Percentiles rank a stretch among this genome's conserved stretches.
Conservation (phyloP, 2,113 vertebrate genomes). For the Ranitomeya imitator region DNA sequence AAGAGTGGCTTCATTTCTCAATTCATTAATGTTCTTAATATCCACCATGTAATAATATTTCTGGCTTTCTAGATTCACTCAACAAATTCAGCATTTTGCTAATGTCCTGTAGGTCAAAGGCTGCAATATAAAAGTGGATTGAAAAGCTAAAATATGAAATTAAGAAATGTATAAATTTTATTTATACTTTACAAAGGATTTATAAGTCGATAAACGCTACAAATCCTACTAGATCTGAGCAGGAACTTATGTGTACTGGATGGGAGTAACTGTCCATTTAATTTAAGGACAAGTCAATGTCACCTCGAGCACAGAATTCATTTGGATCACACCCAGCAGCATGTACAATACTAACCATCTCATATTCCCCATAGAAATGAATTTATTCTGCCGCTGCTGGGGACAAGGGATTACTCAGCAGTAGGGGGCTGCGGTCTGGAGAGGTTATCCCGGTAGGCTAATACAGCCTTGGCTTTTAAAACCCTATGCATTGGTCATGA, state of each 20-base stretch:
- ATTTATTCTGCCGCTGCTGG: slow-evolving; percentile 39
- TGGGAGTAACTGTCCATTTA: slow-evolving; percentile 23
- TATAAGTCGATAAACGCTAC: too few relatives aligned
- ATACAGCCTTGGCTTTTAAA: slow-evolving; percentile 57
- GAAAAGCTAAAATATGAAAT: not conserved
- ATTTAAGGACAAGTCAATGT: slow-evolving; percentile 22
- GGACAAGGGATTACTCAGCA: slow-evolving; percentile 20
- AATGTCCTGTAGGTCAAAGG: too few relatives aligned
- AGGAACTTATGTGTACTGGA: not conserved
- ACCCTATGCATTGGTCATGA: slow-evolving; percentile 40
- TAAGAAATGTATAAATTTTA: too few relatives aligned
- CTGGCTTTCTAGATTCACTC: too few relatives aligned
- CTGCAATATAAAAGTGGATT: too few relatives aligned
- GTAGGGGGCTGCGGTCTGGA: slow-evolving; percentile 29
- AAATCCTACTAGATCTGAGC: not conserved
- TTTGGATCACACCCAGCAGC: slow-evolving; percentile 40
- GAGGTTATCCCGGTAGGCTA: slow-evolving; percentile 54
- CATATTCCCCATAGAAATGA: not conserved
- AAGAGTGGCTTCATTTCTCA: too few relatives aligned
- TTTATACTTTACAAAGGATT: too few relatives aligned
- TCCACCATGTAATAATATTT: too few relatives aligned
- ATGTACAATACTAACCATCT: not conserved
- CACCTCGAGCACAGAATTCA: slow-evolving; percentile 1
- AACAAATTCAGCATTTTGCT: too few relatives aligned
- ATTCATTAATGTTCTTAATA: too few relatives aligned